These are phyloP conservation scores for Cynodonichthys magdalenae DNA, from an alignment of 2,797 vertebrate species.

Conservation along the genomic window DNA sequence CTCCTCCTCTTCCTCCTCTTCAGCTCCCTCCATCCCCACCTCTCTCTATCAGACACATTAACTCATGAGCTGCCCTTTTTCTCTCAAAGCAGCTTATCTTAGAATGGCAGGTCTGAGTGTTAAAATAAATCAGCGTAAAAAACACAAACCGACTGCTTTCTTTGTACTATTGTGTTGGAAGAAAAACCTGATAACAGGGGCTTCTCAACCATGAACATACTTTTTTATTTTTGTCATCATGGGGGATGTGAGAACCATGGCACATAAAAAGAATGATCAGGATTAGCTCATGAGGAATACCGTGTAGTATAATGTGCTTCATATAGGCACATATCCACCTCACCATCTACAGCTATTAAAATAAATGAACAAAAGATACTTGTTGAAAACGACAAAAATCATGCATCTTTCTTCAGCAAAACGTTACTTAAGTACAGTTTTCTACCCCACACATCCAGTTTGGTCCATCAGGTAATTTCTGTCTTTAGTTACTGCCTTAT, in stretches of 20 bases:
- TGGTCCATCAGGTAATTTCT: neutral
- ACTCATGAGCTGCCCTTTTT: constrained; percentile 33
- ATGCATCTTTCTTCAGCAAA: too few species aligned
- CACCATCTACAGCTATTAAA: too few species aligned
- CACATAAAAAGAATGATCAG: neutral
- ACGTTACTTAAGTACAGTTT: too few species aligned
- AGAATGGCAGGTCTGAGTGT: constrained; percentile 4
- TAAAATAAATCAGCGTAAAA: constrained; percentile 1
- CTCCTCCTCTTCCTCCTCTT: constrained; percentile 2
- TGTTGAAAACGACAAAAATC: too few species aligned
- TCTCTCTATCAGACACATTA: constrained; percentile 24
- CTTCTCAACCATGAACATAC: neutral
- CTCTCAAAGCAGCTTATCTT: constrained; percentile 29
- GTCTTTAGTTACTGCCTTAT: too few species aligned
- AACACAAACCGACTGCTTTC: neutral
- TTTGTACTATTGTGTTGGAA: neutral
- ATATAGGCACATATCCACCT: too few species aligned
- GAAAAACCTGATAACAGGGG: neutral
- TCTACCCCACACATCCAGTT: neutral
- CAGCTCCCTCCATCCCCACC: neutral
- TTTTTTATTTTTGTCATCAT: neutral
- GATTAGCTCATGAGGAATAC: too few species aligned
- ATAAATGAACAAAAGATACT: too few species aligned
- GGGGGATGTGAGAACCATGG: neutral
- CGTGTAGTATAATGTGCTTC: too few species aligned